These are phyloP conservation scores for Microctenopoma stevenorrisi DNA, from an alignment of 2,797 vertebrate genomes.

Conservation along the genomic window DNA sequence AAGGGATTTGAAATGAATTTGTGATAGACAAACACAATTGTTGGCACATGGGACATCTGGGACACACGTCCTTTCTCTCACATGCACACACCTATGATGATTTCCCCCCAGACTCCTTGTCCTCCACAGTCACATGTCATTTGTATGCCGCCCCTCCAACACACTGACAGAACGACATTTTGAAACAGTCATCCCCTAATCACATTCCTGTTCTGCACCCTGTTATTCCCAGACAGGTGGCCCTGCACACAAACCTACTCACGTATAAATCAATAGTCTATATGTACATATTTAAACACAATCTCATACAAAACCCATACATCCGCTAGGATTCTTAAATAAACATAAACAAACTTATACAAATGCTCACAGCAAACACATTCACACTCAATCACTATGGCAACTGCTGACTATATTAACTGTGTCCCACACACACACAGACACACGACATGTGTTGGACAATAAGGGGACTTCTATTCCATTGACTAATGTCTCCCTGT, in stretches of 20 bases:
- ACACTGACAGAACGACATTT: slow-evolving; percentile 67
- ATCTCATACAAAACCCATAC: slow-evolving; percentile 23
- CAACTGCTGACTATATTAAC: slow-evolving; percentile 9
- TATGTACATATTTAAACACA: slow-evolving; percentile 33
- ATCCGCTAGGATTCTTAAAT: slow-evolving; percentile 23
- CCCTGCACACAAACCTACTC: slow-evolving; percentile 16
- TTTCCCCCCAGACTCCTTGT: slow-evolving; percentile 73
- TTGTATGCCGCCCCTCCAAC: slow-evolving; percentile 65
- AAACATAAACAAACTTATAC: slow-evolving; percentile 28
- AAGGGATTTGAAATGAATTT: slow-evolving; percentile 50
- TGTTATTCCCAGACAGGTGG: slow-evolving; percentile 72
- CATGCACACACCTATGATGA: slow-evolving; percentile 48
- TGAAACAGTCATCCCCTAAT: slow-evolving; percentile 72
- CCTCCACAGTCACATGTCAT: slow-evolving; percentile 66
- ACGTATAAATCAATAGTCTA: slow-evolving; percentile 37
- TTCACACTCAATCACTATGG: slow-evolving; percentile 9
- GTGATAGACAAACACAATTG: slow-evolving; percentile 57
- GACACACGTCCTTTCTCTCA: slow-evolving; percentile 8
- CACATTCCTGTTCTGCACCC: slow-evolving; percentile 63
- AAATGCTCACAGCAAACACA: neutral
- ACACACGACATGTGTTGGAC: slow-evolving; percentile 13
- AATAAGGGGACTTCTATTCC: slow-evolving; percentile 26
- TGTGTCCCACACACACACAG: slow-evolving; percentile 20
- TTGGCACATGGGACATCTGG: slow-evolving; percentile 26
- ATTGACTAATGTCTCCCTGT: slow-evolving; percentile 46